A percentile compares a stretch with the other conserved stretches of the same genome.
These are phyloP conservation scores for Cnemophilus loriae DNA, from an alignment of 2,113 vertebrate genomes.

Conservation along the genomic window DNA sequence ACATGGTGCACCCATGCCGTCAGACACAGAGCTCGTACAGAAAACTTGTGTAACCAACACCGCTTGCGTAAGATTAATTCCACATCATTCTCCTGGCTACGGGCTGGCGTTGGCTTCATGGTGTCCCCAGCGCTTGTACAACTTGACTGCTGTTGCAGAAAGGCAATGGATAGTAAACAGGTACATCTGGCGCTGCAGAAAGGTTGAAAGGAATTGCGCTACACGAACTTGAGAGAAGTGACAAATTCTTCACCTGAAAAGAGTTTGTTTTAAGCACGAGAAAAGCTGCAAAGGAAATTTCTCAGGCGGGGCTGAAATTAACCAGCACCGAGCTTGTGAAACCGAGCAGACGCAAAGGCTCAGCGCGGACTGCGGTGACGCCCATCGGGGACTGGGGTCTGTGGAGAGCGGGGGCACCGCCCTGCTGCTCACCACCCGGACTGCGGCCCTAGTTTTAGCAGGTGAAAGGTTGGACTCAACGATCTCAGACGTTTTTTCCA, in stretches of 20 bases:
- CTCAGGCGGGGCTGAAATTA: neutral
- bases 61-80: fast-evolving
- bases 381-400: neutral
- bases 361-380: fast-evolving
- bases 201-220: neutral
- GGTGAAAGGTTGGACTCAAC: too few species aligned
- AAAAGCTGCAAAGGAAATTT: neutral
- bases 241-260: neutral
- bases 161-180: fast-evolving
- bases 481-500: neutral
- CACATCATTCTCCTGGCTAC: neutral
- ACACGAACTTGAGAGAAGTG: neutral
- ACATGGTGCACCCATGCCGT: neutral
- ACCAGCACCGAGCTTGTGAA: neutral
- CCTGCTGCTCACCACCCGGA: neutral
- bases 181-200: neutral
- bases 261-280: neutral
- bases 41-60: neutral
- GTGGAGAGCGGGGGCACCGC: too few species aligned
- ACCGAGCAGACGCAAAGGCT: neutral
- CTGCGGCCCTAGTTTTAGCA: neutral
- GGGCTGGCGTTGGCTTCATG: neutral
- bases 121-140: fast-evolving
- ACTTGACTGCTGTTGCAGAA: neutral
- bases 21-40: neutral